Conservation (phyloP, 2,888 invertebrate species). For the Sphaerolaimus hirsutus region DNA sequence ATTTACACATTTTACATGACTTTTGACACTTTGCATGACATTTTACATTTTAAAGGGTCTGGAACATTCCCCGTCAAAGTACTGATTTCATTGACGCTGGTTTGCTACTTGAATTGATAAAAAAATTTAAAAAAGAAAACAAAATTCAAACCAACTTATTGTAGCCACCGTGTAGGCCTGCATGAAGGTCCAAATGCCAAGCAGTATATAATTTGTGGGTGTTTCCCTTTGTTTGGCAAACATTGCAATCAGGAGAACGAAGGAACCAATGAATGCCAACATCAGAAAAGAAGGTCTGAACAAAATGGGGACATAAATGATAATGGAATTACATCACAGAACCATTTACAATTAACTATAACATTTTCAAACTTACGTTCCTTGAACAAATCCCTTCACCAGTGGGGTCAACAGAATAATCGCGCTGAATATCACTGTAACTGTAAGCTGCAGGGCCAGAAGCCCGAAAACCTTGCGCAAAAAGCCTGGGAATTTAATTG, state of each 20-base stretch:
- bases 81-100: too few species aligned
- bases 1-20: too few species aligned
- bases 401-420: constrained; percentile 27
- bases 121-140: background rate
- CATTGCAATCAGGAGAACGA: constrained; percentile 43
- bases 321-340: background rate
- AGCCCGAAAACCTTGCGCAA: constrained; percentile 63
- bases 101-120: too few species aligned
- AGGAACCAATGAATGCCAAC: constrained; percentile 32
- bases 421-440: constrained; percentile 35
- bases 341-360: too few species aligned
- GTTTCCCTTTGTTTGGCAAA: constrained; percentile 49
- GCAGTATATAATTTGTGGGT: constrained; percentile 52
- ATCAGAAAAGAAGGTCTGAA: constrained; percentile 29
- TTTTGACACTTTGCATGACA: too few species aligned
- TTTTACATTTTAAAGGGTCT: too few species aligned
- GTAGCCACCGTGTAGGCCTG: constrained; percentile 55
- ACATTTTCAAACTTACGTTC: constrained; percentile 15
- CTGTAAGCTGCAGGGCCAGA: constrained; percentile 46
- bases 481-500: constrained; percentile 34
- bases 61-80: too few species aligned
- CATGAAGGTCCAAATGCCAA: constrained; percentile 48
- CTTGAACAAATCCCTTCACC: constrained; percentile 26
- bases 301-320: constrained; percentile 5
- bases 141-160: constrained; percentile 29